phyloP scores from a whole-genome alignment of 2,113 vertebrate species.

The Centropus unirufus region DNA sequence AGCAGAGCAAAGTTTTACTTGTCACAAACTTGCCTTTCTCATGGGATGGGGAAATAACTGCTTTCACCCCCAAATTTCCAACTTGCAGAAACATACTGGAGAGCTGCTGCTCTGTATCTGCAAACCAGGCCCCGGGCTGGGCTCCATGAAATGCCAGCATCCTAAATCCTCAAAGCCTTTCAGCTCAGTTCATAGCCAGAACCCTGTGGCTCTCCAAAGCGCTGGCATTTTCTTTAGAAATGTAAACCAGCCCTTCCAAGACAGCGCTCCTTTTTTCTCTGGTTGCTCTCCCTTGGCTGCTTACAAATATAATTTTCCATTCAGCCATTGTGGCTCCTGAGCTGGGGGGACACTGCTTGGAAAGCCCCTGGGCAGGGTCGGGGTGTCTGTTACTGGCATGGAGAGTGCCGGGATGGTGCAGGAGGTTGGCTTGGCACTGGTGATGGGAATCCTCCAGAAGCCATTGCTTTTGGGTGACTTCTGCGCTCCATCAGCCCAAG shows the following conservation, averaged over 20 bases:
- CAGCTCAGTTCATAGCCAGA: background rate
- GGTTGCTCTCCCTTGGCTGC: background rate
- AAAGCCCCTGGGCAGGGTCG: background rate
- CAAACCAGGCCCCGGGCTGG: background rate
- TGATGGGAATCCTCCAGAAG: background rate
- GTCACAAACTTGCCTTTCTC: background rate
- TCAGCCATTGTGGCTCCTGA: background rate
- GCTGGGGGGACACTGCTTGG: background rate
- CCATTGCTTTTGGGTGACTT: background rate
- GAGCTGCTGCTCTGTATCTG: background rate
- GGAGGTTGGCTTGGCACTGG: background rate
- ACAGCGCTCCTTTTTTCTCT: background rate
- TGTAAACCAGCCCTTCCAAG: conserved; percentile 3
- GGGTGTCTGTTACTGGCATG: background rate
- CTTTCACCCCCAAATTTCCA: background rate
- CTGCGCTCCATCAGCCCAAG: background rate
- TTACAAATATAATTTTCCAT: background rate
- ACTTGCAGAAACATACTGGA: background rate
- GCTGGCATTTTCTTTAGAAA: conserved; percentile 46
- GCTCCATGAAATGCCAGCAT: background rate
- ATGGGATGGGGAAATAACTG: background rate
- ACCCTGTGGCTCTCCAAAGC: conserved; percentile 29
- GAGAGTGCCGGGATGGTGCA: background rate
- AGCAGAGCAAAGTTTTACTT: background rate
- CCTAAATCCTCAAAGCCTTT: conserved; percentile 32